Evolutionary conservation across 2,797 vertebrate genomes (phyloP), one percentile per base, ranked within the genome.

Genomic region (Brachyalestes nurse): DNA sequence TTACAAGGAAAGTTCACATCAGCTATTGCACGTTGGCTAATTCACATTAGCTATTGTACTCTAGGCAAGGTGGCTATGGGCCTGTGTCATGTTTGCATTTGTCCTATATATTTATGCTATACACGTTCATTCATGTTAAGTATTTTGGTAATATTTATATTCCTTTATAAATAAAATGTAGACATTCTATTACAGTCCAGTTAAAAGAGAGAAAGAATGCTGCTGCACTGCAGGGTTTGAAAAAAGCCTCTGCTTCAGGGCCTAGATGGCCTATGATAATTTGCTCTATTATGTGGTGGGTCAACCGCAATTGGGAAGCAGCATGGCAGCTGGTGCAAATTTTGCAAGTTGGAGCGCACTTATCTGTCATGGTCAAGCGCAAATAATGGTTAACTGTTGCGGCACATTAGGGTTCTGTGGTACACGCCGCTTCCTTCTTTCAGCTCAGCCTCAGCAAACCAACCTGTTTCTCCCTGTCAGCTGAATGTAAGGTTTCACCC

Each of bases 301-400:
- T 17, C 75, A 66, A 42, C 38, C 60, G 19, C 64, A 82, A 61
- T 28, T 78, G 75, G 55, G 42, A 79, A 64, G 55, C 49, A 71
- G 72, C 53, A 64, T 67, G 45, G 53, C 72, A 71, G 67, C 67
- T 66, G 73, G 72, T 72, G 69, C 69, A 72, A 19, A 53, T 71
- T 51, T 55, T 60, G 42, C 34, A 51, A 7, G 78, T 73, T 75
- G n/a, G 51, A 69, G 42, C 51, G 57, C 66, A 73, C 82, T 79
- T 81, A 79, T 84, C 75, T 80, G 82, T 77, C 78, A 77, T 73
- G 78, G 67, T 80, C 72, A 83, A 77, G 53, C 58, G 47, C 1
- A 28, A 58, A 67, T 73, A 69, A 81, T 72, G 60, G 82, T 34
- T 71, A 53, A 80, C 65, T 60, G 76, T 38, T 67, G 66, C 45